These are phyloP conservation scores for Chrysolina oricalcia DNA, from an alignment of 2,888 invertebrate genomes.

Conservation along the genomic window DNA sequence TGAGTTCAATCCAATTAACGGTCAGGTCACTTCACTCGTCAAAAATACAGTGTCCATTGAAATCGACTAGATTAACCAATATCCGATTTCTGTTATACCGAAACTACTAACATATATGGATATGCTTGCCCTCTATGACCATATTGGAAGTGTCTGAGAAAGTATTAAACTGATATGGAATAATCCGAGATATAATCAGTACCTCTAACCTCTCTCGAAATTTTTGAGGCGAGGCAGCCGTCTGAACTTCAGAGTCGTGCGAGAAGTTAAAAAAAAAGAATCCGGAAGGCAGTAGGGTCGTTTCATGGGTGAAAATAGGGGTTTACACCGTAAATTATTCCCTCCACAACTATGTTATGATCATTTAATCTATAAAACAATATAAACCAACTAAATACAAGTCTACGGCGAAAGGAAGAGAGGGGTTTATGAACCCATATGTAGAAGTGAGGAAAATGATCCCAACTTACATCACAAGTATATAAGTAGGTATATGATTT, in stretches of 20 bases:
- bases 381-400: too few species aligned
- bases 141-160: constrained; percentile 1
- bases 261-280: background rate
- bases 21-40: background rate
- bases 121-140: constrained; percentile 10
- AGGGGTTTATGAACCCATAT: too few species aligned
- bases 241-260: background rate
- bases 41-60: background rate
- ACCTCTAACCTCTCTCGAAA: background rate
- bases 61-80: background rate
- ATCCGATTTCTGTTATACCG: background rate
- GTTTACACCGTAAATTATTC: too few species aligned
- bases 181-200: constrained; percentile 3
- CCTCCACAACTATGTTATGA: too few species aligned
- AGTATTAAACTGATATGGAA: background rate
- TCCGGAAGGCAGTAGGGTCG: too few species aligned
- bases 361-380: too few species aligned
- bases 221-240: background rate
- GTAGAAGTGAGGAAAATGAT: too few species aligned
- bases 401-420: too few species aligned
- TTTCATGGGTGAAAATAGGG: too few species aligned
- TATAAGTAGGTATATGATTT: too few species aligned
- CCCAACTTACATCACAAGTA: too few species aligned
- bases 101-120: constrained; percentile 8
- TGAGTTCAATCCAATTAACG: background rate